These are phyloP conservation scores for Pocillopora meandrina DNA, from an alignment of 92 coral and sea anemone genomes.

Conservation along the genomic window DNA sequence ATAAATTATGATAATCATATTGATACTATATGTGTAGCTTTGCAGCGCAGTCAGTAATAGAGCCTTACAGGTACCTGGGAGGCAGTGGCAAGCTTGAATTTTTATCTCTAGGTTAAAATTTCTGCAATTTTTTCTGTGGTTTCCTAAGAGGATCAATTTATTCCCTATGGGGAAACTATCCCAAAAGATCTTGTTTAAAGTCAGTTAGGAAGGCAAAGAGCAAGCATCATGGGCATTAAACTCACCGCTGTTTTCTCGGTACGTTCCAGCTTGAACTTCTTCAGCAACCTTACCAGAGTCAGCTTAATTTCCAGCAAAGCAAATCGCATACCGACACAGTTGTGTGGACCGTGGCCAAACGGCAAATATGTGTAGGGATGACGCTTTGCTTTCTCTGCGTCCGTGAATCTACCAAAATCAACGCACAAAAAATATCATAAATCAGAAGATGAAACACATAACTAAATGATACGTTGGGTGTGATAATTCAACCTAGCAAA, in stretches of 20 bases:
- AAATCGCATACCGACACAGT: constrained; percentile 44
- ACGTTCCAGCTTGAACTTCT: constrained; percentile 29
- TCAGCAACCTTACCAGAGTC: constrained; percentile 37
- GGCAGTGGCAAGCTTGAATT: too few relatives aligned
- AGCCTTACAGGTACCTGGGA: too few relatives aligned
- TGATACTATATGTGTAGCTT: too few relatives aligned
- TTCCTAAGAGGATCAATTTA: too few relatives aligned
- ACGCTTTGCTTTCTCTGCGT: constrained; percentile 42
- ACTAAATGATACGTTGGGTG: neutral
- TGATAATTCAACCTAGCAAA: too few relatives aligned
- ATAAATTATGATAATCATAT: too few relatives aligned
- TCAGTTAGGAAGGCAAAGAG: too few relatives aligned
- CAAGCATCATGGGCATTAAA: neutral
- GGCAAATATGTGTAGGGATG: constrained; percentile 43
- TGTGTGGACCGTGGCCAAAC: constrained; percentile 35
- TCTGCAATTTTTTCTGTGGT: too few relatives aligned
- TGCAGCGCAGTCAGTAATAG: too few relatives aligned
- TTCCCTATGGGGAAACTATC: too few relatives aligned
- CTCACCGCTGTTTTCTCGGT: constrained; percentile 44
- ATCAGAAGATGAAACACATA: neutral
- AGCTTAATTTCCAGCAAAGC: constrained; percentile 46
- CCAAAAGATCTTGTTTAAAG: too few relatives aligned
- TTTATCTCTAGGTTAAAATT: too few relatives aligned
- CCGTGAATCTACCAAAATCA: constrained; percentile 24
- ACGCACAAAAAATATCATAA: neutral